Conservation (phyloP, 2,888 invertebrate species). For the Leucozona laternaria region DNA sequence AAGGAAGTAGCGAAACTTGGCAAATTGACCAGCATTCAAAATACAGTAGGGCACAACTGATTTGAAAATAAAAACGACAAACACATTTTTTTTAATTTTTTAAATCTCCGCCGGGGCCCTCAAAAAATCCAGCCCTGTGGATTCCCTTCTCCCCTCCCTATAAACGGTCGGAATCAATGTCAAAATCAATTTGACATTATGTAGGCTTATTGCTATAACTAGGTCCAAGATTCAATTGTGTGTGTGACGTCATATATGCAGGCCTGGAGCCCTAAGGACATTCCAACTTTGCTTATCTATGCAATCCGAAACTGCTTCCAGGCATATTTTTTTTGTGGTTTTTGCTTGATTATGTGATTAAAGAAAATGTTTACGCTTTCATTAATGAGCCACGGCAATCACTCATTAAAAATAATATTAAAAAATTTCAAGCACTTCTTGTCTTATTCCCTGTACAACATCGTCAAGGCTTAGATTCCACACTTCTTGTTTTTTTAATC, state of each 20-base stretch:
- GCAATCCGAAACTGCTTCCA: neutral
- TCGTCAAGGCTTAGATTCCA: slow-evolving; percentile 45
- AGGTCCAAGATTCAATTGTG: neutral
- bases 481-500: slow-evolving; percentile 64
- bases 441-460: neutral
- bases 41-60: too few relatives aligned
- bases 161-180: too few relatives aligned
- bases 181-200: too few relatives aligned
- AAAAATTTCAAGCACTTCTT: slow-evolving; percentile 7
- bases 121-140: too few relatives aligned
- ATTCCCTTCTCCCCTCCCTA: too few relatives aligned
- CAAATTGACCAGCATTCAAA: too few relatives aligned
- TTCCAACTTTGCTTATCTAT: neutral
- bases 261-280: neutral
- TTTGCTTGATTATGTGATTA: slow-evolving; percentile 51
- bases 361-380: slow-evolving; percentile 61
- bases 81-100: too few relatives aligned
- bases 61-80: too few relatives aligned
- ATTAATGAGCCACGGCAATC: slow-evolving; percentile 36
- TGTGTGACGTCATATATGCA: neutral
- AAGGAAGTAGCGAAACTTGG: too few relatives aligned
- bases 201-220: too few relatives aligned
- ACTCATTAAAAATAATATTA: neutral
- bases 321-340: neutral
- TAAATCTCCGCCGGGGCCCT: too few relatives aligned